A percentile compares a stretch with the other conserved stretches of the same genome.
These are phyloP conservation scores for Mizuhopecten yessoensis DNA, from an alignment of 1,140 invertebrate genomes.

Conservation along the genomic window DNA sequence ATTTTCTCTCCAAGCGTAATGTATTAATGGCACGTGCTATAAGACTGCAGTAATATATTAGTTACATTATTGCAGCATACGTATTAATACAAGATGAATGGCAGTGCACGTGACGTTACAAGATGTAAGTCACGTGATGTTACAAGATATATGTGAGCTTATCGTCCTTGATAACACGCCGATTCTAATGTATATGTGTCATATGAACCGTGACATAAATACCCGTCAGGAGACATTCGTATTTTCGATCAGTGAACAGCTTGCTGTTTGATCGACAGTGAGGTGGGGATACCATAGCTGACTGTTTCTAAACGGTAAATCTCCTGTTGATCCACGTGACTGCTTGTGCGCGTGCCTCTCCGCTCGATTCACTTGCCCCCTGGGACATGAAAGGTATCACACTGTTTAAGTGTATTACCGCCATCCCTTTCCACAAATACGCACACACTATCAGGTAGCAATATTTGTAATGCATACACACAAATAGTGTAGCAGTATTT, in stretches of 20 bases:
- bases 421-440: not conserved
- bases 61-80: too few species aligned
- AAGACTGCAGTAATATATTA: too few species aligned
- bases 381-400: constrained; percentile 22
- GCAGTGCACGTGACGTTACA: too few species aligned
- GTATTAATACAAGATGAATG: too few species aligned
- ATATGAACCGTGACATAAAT: not conserved
- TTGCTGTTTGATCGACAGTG: not conserved
- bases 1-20: too few species aligned
- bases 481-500: too few species aligned
- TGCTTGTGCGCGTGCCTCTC: not conserved
- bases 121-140: too few species aligned
- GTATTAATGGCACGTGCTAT: too few species aligned
- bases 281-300: not conserved
- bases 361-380: not conserved
- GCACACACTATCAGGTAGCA: not conserved
- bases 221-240: not conserved
- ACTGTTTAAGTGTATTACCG: not conserved
- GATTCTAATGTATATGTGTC: not conserved
- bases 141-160: not conserved
- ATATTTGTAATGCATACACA: too few species aligned
- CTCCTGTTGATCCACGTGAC: not conserved
- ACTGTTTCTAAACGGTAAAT: too few species aligned
- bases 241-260: not conserved
- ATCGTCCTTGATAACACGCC: not conserved